Evolutionary conservation across 2,113 vertebrate species (phyloP).

Genomic region (Noturus placidus): DNA sequence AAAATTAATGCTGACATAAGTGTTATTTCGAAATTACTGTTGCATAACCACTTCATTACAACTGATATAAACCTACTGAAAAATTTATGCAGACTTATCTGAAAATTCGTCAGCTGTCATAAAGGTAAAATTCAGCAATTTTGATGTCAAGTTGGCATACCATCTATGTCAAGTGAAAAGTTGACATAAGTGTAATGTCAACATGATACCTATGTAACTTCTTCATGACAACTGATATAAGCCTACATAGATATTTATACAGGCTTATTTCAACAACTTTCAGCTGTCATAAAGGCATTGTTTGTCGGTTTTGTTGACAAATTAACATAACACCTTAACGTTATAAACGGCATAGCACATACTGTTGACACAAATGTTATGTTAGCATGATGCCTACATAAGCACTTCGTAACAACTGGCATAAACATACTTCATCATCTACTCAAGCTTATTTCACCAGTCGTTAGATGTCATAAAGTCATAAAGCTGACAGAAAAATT

Average conservation of each 20-base stretch:
- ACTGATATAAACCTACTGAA: not conserved
- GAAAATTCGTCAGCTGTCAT: not conserved
- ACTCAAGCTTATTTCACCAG: not conserved
- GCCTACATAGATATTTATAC: not conserved
- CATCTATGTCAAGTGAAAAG: not conserved
- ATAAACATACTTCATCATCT: not conserved
- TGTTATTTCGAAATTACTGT: not conserved
- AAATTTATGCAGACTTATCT: not conserved
- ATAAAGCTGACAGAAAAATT: not conserved
- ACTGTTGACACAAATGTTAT: not conserved
- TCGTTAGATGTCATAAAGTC: not conserved
- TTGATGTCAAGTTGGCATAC: not conserved
- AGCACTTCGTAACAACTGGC: not conserved
- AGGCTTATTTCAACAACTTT: not conserved
- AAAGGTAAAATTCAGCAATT: not conserved
- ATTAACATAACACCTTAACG: not conserved
- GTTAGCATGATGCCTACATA: not conserved
- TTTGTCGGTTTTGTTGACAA: not conserved
- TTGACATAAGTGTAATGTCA: not conserved
- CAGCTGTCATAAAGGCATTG: not conserved
- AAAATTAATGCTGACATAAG: not conserved
- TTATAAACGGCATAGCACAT: not conserved
- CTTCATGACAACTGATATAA: not conserved
- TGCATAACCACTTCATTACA: not conserved
- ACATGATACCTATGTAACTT: not conserved